Percentiles rank a stretch among this genome's conserved stretches.
Conservation (phyloP, 1,140 invertebrate species). For the Nephila pilipes region DNA sequence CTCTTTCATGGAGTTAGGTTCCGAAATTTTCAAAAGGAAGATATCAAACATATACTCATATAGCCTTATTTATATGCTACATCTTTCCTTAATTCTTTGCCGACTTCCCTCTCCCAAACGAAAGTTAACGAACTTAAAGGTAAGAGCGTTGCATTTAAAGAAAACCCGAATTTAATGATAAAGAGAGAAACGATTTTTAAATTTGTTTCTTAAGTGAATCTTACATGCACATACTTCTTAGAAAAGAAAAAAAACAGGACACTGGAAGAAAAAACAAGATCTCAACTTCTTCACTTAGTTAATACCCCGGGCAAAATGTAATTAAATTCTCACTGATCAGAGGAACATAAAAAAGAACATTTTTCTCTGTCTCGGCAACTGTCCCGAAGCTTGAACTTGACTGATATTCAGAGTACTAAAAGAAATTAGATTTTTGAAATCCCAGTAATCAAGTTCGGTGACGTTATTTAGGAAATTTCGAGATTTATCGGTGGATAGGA, state of each 20-base stretch:
- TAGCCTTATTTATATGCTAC: too few relatives aligned
- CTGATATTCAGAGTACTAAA: not conserved
- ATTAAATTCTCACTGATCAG: conserved; percentile 5
- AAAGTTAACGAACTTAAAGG: conserved; percentile 18
- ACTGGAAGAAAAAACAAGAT: not conserved
- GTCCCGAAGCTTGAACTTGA: not conserved
- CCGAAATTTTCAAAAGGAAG: not conserved
- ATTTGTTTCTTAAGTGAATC: too few relatives aligned
- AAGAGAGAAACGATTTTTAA: conserved; percentile 36
- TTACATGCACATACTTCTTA: not conserved
- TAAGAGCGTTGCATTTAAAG: not conserved
- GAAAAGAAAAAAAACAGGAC: too few relatives aligned
- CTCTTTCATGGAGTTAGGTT: not conserved
- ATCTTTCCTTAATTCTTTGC: too few relatives aligned
- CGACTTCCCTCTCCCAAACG: too few relatives aligned
- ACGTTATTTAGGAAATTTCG: not conserved
- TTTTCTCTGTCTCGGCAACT: not conserved
- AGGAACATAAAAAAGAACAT: not conserved
- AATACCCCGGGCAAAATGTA: not conserved
- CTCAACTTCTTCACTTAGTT: not conserved
- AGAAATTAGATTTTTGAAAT: not conserved
- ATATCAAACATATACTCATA: too few relatives aligned
- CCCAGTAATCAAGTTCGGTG: not conserved
- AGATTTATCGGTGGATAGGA: not conserved
- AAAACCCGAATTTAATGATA: conserved; percentile 49